These are phyloP conservation scores for Blastobasis lacticolella DNA, from an alignment of 2,888 invertebrate genomes.

Conservation along the genomic window DNA sequence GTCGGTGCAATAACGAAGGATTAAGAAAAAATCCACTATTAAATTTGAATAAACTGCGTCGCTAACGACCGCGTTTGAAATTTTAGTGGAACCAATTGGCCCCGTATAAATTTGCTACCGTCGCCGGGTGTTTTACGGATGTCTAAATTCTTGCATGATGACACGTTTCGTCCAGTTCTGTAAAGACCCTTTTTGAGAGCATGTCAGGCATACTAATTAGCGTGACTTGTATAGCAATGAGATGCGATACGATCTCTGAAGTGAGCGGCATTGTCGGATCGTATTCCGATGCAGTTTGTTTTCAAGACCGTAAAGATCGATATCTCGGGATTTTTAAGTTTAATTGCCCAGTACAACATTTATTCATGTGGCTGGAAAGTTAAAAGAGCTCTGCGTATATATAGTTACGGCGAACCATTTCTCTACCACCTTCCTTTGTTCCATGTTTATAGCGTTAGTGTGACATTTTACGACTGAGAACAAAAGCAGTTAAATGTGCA, in stretches of 20 bases:
- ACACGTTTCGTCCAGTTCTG: conserved; percentile 9
- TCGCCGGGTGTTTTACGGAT: conserved; percentile 5
- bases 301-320: conserved; percentile 9
- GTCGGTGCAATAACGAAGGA: conserved; percentile 8
- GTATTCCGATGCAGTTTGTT: conserved; percentile 10
- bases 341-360: conserved; percentile 5
- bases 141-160: conserved; percentile 5
- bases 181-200: conserved; percentile 10
- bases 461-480: no score
- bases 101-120: no score
- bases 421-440: no score
- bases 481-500: no score
- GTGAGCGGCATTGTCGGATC: conserved; percentile 10
- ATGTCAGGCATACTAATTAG: conserved; percentile 36
- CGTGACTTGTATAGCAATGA: conserved; percentile 19
- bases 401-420: no score
- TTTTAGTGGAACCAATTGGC: no score
- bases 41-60: conserved; percentile 15
- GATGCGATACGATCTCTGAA: conserved; percentile 17
- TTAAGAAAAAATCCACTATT: conserved; percentile 16
- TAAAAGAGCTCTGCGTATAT: no score
- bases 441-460: no score
- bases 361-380: neutral
- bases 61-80: neutral
- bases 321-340: conserved; percentile 6